These are phyloP conservation scores for Tinea semifulvella DNA, from an alignment of 2,888 invertebrate species.

Conservation along the genomic window DNA sequence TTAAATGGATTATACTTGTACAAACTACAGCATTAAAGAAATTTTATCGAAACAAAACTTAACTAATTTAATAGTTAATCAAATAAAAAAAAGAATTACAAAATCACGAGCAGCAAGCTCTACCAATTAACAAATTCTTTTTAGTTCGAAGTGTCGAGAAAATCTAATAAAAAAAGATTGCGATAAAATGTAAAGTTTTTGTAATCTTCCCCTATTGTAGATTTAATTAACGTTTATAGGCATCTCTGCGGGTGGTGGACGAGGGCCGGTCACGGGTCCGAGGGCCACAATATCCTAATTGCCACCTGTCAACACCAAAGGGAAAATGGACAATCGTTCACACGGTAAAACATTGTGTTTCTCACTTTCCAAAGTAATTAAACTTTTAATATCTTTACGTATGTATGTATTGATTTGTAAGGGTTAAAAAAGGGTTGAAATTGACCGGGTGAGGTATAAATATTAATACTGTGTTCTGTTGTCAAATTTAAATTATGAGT, in stretches of 20 bases:
- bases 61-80: slow-evolving; percentile 14
- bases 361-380: not conserved
- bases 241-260: slow-evolving; percentile 1
- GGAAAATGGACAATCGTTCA: not conserved
- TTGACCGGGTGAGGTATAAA: too few relatives aligned
- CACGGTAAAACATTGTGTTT: not conserved
- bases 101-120: slow-evolving; percentile 16
- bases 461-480: too few relatives aligned
- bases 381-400: too few relatives aligned
- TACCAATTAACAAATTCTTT: slow-evolving; percentile 4
- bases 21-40: too few relatives aligned
- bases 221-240: slow-evolving; percentile 44
- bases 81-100: slow-evolving; percentile 17
- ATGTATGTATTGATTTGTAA: too few relatives aligned
- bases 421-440: too few relatives aligned
- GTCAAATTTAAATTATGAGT: too few relatives aligned
- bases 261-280: slow-evolving; percentile 1
- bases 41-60: not conserved
- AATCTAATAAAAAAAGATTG: slow-evolving; percentile 30
- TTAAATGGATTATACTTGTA: too few relatives aligned
- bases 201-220: slow-evolving; percentile 31
- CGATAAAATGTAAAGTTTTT: slow-evolving; percentile 37
- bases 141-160: slow-evolving; percentile 15
- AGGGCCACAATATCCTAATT: slow-evolving; percentile 30
- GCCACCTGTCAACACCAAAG: slow-evolving; percentile 38